These are phyloP conservation scores for Dolichomitus sp. DNA, from an alignment of 2,888 invertebrate species.

Conservation along the genomic window DNA sequence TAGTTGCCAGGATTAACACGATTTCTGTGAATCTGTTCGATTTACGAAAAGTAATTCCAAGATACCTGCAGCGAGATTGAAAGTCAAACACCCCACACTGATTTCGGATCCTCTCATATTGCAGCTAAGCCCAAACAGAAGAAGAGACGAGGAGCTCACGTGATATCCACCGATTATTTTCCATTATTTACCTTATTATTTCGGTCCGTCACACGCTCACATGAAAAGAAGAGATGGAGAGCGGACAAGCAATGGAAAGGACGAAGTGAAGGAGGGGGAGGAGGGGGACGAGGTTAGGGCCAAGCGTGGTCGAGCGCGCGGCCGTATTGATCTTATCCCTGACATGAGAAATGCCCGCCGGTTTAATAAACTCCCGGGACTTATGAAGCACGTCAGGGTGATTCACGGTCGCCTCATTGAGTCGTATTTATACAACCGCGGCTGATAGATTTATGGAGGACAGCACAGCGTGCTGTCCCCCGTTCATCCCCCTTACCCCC, in stretches of 20 bases:
- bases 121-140: conserved; percentile 14
- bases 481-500: conserved; percentile 70
- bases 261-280: conserved; percentile 55
- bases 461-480: conserved; percentile 85
- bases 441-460: conserved; percentile 86
- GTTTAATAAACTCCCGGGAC: conserved; percentile 87
- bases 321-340: conserved; percentile 86
- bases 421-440: conserved; percentile 86
- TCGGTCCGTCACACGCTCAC: conserved; percentile 70
- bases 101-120: not conserved
- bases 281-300: conserved; percentile 77
- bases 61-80: conserved; percentile 45
- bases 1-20: no score
- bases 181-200: conserved; percentile 82
- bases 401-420: conserved; percentile 86
- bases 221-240: conserved; percentile 57
- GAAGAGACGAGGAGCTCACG: conserved; percentile 68
- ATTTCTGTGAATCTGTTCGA: not conserved
- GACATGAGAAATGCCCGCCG: conserved; percentile 86
- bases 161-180: conserved; percentile 80
- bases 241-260: conserved; percentile 59
- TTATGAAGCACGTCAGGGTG: conserved; percentile 86
- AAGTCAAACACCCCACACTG: conserved; percentile 8
- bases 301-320: conserved; percentile 83
- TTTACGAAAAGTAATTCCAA: conserved; percentile 1